Evolutionary conservation across 2,888 invertebrate genomes (phyloP), one percentile per base, ranked within the genome.

Genomic region (Eretmocerus hayati): DNA sequence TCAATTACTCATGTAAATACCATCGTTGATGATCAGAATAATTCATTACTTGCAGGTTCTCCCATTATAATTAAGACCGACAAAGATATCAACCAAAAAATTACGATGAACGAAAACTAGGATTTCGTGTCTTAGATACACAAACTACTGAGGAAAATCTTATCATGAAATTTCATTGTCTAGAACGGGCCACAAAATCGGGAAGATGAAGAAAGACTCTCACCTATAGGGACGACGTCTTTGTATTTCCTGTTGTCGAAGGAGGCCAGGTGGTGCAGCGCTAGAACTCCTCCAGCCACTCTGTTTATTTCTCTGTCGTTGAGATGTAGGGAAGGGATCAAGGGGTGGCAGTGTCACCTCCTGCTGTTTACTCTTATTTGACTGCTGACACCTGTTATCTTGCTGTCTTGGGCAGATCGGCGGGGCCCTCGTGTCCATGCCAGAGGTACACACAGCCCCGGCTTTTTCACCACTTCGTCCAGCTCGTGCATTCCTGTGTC

Each of bases 401-500:
- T 63, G 65, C 55, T 65, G 61, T 61, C 66, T 70, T 53, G 62
- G 50, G 59, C 64, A 61, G 54, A 70, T 69, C 54, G 68, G 64
- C 49, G 70, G 69, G 50, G 69, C 67, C 66, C 64, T 69, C 59
- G 69, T 67, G 66, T 70, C 71, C 71, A 71, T 71, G 53, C 65
- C 68, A 65, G 56, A 51, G 53, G 49, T 54, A 41, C 52, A 32
- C 46, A 37, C 23, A 20, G 23, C 23, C 53, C 37, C 49, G 50
- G 47, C 20, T 31, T 39, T 36, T 42, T 44, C 50, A 50, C 39
- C 16, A 42, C n/a, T 40, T 50, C 36, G 40, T 23, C 35, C 38
- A n/a, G 41, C 20, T 20, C 5, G 19, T 22, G 47, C 44, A 53
- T 53, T 18, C 32, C 49, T 44, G 39, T 3, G 66, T 69, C n/a